Base-by-base conservation (phyloP, 2,113 vertebrate genomes). In the Halichoeres trimaculatus region DNA sequence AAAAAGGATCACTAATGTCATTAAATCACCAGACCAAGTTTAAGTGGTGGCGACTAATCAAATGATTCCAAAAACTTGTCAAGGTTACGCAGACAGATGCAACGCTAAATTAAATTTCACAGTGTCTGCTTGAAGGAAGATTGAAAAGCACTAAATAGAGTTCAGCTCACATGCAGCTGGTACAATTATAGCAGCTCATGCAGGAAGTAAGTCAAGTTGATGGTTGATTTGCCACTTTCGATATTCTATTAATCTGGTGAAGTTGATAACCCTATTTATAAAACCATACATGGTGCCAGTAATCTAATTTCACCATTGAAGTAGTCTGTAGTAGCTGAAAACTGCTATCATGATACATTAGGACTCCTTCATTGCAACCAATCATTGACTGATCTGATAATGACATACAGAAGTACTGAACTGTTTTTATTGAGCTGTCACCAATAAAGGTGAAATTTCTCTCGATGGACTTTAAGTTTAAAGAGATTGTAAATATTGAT, bases 11-110 rank as follows among this genome's bases (percentile, higher is more conserved):
- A n/a, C 48, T 78, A 73, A 92, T 84, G 88, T 78, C 81, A 87
- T 92, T 89, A 89, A 92, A 89, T 74, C 77, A 78, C 70, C 45
- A 60, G 80, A 89, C 76, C 82, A 68, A 64, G 87, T 91, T 89
- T 86, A 88, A 86, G 82, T 70, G 81, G 64, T 63, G 47, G 71
- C 65, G 81, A 89, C 81, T 91, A 89, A 93, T 94, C 84, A 85
- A 85, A 89, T 90, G 87, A 92, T 88, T 90, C 74, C 75, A 65
- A 86, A 93, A 89, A 89, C 86, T 78, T 81, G 89, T 88, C 90
- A 93, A 92, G 92, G 92, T 90, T 91, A 89, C 59, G 36, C 52
- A 65, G 85, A 80, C 82, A 85, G 86, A 90, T 87, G 82, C 83
- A 72, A 80, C 58, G 51, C 57, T 79, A 88, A 91, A 92, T 91